Evolutionary conservation across 2,113 vertebrate genomes (phyloP), one percentile per base, ranked within the genome.

Genomic region (Laterallus jamaicensis): DNA sequence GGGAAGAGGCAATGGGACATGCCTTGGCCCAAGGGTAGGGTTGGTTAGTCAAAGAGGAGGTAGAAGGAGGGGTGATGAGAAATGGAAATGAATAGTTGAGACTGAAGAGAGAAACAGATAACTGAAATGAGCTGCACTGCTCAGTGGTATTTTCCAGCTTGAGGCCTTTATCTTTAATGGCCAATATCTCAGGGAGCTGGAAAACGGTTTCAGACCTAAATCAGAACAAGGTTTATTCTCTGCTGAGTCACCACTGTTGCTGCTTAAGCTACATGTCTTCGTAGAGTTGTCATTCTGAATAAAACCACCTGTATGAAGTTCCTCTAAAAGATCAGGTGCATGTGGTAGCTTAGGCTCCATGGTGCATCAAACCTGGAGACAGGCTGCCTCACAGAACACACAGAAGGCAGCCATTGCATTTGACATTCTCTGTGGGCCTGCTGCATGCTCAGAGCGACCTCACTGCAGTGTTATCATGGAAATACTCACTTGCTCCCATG

Each of bases 401-500:
- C 32, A 42, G 3, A 59, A 71, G 31, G 26, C 3, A 50, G 39
- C 11, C 29, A 35, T 17, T n/a, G 52, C 37, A 52, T 47, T 31
- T 63, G 25, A 52, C 32, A 52, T 24, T 80, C 32, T 75, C 22
- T 22, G 17, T 3, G 52, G 56, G 47, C 56, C 56, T 83, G 14
- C 32, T 56, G 32, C 9, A 40, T 14, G 4, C 55, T 56, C 40
- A 66, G 32, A 80, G 22, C 52, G 39, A 66, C 3, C 6, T 78
- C 16, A 31, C 13, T 5, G 76, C 32, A 66, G 10, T n/a, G 85
- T n/a, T 82, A 52, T 5, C 58, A 62, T 1, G 5, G 73, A 77
- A 92, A 88, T 39, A 94, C 95, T 88, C 88, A 99, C 99, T 97
- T 99, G 99, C 63, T 99, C 99, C 99, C 99, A 99, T 62, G 99